Percentiles rank a stretch among this genome's conserved stretches.
phyloP scores from a whole-genome alignment of 2,888 invertebrate genomes.

The Carterocephalus palaemon region DNA sequence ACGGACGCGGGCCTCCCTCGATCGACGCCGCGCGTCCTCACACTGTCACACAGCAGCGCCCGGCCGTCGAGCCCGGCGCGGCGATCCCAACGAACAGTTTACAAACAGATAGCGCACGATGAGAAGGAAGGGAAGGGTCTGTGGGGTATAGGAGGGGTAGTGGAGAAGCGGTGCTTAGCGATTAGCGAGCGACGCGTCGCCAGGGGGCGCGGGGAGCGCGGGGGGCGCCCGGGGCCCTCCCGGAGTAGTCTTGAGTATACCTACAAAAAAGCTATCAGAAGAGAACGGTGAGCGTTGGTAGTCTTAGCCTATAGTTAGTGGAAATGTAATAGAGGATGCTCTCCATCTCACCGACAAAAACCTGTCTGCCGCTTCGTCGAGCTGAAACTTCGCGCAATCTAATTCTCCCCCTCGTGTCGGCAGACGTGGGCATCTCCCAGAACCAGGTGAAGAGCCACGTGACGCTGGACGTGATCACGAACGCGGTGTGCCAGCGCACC shows the following conservation, averaged over 20 bases:
- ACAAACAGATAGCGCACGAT: slow-evolving; percentile 30
- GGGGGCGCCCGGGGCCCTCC: too few species aligned
- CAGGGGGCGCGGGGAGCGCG: too few species aligned
- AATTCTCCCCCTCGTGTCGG: slow-evolving; percentile 37
- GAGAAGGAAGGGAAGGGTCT: slow-evolving; percentile 29
- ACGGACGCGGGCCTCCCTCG: too few species aligned
- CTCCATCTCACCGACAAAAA: slow-evolving; percentile 38
- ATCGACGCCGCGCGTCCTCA: slow-evolving; percentile 31
- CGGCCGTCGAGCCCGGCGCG: slow-evolving; percentile 54
- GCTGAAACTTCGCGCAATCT: slow-evolving; percentile 33
- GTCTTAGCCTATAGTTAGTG: slow-evolving; percentile 26
- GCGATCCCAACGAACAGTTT: slow-evolving; percentile 49
- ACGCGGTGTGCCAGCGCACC: slow-evolving; percentile 44
- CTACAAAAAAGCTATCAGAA: too few species aligned
- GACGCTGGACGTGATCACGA: slow-evolving; percentile 56
- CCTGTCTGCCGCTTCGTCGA: slow-evolving; percentile 40
- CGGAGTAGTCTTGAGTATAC: too few species aligned
- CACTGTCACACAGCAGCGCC: slow-evolving; percentile 29
- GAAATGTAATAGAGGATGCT: neutral
- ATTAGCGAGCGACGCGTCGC: too few species aligned
- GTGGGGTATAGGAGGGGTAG: too few species aligned
- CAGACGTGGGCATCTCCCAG: slow-evolving; percentile 42
- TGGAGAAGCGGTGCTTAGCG: too few species aligned
- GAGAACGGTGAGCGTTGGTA: too few species aligned
- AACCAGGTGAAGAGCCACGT: slow-evolving; percentile 59